phyloP scores from a whole-genome alignment of 2,888 invertebrate species.

The Belgica antarctica region DNA sequence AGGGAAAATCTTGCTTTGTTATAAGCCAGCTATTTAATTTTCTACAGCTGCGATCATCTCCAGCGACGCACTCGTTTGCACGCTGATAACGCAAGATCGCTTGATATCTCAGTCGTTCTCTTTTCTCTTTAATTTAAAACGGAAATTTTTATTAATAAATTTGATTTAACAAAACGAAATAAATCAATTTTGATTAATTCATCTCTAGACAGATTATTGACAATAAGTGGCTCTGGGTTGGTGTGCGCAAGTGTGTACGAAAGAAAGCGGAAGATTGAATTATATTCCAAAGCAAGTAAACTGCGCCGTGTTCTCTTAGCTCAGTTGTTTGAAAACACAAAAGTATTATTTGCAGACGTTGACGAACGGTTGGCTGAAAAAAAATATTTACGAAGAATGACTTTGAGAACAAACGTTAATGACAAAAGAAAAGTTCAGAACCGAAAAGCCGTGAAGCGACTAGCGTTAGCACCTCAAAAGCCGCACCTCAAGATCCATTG shows the following conservation, averaged over 20 bases:
- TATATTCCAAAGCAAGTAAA: no score
- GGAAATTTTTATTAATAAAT: conserved; percentile 43
- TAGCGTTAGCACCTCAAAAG: not conserved
- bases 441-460: not conserved
- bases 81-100: no score
- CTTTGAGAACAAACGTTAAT: not conserved
- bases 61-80: no score
- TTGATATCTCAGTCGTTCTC: not conserved
- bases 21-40: no score
- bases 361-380: not conserved
- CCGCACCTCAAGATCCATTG: conserved; percentile 23
- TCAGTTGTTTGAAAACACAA: no score
- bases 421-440: not conserved
- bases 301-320: no score
- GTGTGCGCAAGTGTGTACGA: no score
- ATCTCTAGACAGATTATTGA: not conserved
- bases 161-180: conserved; percentile 30
- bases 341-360: no score
- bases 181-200: conserved; percentile 31
- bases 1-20: no score
- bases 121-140: conserved; percentile 37
- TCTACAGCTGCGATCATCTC: no score
- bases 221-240: not conserved
- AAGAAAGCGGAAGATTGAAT: no score
- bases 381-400: not conserved